Conservation (phyloP, 1,140 invertebrate species). For the Notospermus geniculatus region DNA sequence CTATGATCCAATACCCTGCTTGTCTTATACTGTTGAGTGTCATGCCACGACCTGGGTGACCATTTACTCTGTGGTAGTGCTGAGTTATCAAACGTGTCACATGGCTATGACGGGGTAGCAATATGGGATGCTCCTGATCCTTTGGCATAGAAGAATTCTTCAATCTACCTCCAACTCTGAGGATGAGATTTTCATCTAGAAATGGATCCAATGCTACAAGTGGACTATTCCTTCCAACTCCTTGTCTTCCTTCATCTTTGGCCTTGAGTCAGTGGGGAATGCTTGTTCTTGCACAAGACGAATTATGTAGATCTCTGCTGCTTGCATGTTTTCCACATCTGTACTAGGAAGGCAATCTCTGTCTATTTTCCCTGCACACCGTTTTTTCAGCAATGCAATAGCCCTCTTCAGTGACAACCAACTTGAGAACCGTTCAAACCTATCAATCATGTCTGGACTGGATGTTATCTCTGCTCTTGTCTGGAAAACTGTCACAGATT, state of each 20-base stretch:
- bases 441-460: background rate
- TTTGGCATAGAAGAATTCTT: background rate
- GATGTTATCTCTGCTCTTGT: background rate
- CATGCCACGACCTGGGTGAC: no score
- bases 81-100: no score
- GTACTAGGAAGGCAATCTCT: background rate
- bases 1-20: no score
- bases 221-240: background rate
- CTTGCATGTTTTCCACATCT: no score
- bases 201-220: background rate
- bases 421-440: background rate
- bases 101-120: no score
- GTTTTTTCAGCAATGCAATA: background rate
- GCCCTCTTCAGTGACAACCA: slow-evolving; percentile 1
- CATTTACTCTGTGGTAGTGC: no score
- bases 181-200: background rate
- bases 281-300: no score
- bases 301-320: no score
- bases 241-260: background rate
- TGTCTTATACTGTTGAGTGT: no score
- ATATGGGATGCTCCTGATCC: slow-evolving; percentile 10
- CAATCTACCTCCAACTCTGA: slow-evolving; percentile 5
- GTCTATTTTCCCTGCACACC: background rate
- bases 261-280: no score
- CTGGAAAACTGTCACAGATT: background rate